Conservation (phyloP, 2,888 invertebrate species). For the Dryomyza anilis region DNA sequence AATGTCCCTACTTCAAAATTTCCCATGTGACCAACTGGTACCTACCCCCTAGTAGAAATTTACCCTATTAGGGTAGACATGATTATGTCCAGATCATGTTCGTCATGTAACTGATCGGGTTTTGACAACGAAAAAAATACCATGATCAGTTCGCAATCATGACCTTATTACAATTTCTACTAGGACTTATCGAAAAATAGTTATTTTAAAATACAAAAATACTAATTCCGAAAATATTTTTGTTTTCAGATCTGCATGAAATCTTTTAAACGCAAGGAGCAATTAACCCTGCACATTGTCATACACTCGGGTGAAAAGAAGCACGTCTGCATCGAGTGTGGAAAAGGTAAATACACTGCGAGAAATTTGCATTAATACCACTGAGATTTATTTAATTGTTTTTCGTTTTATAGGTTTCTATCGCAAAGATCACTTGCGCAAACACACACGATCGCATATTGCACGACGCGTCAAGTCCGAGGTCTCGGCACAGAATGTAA, state of each 20-base stretch:
- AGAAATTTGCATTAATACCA: too few species aligned
- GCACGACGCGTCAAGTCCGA: constrained; percentile 84
- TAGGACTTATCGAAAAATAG: too few species aligned
- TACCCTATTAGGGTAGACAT: too few species aligned
- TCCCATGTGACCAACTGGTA: too few species aligned
- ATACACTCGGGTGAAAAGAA: constrained; percentile 89
- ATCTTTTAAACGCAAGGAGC: constrained; percentile 88
- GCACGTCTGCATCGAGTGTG: constrained; percentile 85
- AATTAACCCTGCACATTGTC: constrained; percentile 84
- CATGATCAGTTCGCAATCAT: too few species aligned
- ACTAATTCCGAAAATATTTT: background rate
- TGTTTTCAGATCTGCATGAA: constrained; percentile 72
- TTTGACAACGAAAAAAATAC: too few species aligned
- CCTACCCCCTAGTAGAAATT: too few species aligned
- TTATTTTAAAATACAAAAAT: background rate
- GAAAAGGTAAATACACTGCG: constrained; percentile 71
- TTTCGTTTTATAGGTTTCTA: constrained; percentile 77
- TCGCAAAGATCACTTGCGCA: constrained; percentile 84
- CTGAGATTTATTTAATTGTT: too few species aligned
- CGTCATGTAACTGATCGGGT: too few species aligned
- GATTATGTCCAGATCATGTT: too few species aligned
- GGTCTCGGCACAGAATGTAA: constrained; percentile 71
- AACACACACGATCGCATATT: constrained; percentile 84
- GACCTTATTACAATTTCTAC: too few species aligned
- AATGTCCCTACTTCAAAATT: too few species aligned